Percentiles rank a stretch among this genome's conserved stretches.
These are phyloP conservation scores for Pachyuromys duprasi DNA, from an alignment of 2,797 vertebrate genomes.

Conservation along the genomic window DNA sequence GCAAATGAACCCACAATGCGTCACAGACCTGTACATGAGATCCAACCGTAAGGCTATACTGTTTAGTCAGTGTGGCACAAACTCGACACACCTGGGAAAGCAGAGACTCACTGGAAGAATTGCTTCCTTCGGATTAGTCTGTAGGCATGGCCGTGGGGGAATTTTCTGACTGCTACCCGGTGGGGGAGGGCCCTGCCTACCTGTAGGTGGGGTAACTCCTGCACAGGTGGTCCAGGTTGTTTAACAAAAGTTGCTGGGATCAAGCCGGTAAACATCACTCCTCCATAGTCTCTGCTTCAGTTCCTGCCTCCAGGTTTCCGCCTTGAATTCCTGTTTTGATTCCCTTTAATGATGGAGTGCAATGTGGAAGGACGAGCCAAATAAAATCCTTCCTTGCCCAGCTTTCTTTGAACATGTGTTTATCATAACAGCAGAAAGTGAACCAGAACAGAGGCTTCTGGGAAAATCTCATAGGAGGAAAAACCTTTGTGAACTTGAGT, in stretches of 20 bases:
- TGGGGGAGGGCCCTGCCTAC: neutral
- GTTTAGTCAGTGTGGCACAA: neutral
- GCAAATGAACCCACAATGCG: neutral
- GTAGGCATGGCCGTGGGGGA: neutral
- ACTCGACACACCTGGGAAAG: neutral
- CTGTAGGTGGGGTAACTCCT: neutral
- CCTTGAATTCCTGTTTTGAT: neutral
- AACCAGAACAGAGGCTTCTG: neutral
- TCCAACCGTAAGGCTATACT: neutral
- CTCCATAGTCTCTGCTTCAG: neutral
- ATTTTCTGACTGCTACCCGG: neutral
- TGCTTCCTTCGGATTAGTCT: neutral
- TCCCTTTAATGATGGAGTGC: neutral
- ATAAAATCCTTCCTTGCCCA: neutral
- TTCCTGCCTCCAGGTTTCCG: neutral
- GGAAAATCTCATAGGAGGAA: conserved; percentile 1
- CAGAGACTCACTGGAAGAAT: neutral
- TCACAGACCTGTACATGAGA: neutral
- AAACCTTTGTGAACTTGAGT: neutral
- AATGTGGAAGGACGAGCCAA: neutral
- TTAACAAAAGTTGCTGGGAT: neutral
- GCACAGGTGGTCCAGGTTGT: neutral
- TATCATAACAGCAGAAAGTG: neutral
- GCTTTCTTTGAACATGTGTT: neutral
- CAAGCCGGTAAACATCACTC: neutral